These are phyloP conservation scores for Syritta pipiens DNA, from an alignment of 2,888 invertebrate species.

Conservation along the genomic window DNA sequence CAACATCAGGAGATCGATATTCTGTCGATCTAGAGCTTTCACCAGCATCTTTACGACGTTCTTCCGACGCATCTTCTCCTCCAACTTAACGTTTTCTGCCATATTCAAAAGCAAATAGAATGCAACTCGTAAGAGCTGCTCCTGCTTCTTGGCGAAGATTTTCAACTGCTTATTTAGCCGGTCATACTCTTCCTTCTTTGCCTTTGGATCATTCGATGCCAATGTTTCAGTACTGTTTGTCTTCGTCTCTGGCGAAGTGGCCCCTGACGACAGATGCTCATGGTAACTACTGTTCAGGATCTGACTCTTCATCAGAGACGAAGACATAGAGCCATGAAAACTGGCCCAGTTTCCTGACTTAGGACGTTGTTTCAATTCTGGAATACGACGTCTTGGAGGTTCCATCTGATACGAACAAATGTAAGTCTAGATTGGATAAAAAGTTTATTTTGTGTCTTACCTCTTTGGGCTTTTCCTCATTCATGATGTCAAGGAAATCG, in stretches of 20 bases:
- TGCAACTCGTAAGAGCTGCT: conserved; percentile 93
- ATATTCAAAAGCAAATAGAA: conserved; percentile 96
- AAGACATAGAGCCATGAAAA: conserved; percentile 80
- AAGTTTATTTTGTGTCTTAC: conserved; percentile 67
- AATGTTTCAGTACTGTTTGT: conserved; percentile 77
- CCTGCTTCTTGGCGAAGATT: conserved; percentile 93
- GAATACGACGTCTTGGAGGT: conserved; percentile 85
- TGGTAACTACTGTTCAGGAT: conserved; percentile 85
- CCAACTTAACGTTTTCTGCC: conserved; percentile 96
- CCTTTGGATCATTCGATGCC: conserved; percentile 78
- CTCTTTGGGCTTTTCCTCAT: conserved; percentile 79
- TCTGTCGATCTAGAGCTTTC: conserved; percentile 93
- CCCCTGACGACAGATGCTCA: conserved; percentile 81
- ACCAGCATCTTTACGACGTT: conserved; percentile 93
- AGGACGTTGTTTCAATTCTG: conserved; percentile 86
- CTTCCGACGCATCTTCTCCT: conserved; percentile 98
- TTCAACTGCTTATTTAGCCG: conserved; percentile 88
- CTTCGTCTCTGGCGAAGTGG: conserved; percentile 77
- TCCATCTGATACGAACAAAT: conserved; percentile 79
- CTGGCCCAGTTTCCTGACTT: conserved; percentile 86
- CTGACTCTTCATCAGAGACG: conserved; percentile 81
- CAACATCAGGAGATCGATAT: conserved; percentile 92
- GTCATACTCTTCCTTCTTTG: conserved; percentile 86
- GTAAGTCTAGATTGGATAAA: too few species aligned
- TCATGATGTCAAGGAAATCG: conserved; percentile 79